Percentiles rank a stretch among this genome's conserved stretches.
Conservation (phyloP, 2,113 vertebrate genomes). For the Sapayoa aenigma region DNA sequence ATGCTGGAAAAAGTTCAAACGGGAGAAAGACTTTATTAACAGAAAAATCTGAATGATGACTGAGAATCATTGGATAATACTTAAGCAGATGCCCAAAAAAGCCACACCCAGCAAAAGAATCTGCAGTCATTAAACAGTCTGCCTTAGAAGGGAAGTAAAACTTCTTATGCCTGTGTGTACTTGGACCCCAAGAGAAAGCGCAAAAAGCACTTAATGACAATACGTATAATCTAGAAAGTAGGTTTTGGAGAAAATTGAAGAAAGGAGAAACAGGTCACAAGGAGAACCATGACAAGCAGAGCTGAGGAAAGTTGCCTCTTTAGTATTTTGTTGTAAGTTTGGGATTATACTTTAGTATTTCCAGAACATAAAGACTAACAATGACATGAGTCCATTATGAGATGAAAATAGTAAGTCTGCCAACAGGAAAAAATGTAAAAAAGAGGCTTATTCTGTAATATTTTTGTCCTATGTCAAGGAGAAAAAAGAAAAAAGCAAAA, state of each 20-base stretch:
- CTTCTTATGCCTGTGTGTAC: neutral
- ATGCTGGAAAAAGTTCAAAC: slow-evolving; percentile 22
- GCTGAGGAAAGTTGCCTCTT: neutral
- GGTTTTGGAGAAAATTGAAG: neutral
- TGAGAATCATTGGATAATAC: slow-evolving; percentile 36
- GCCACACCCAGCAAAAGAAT: slow-evolving; percentile 22
- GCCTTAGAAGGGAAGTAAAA: slow-evolving; percentile 6
- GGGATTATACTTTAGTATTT: slow-evolving; percentile 13
- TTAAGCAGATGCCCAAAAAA: neutral
- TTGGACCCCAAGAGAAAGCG: neutral
- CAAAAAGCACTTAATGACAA: neutral
- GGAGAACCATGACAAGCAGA: neutral
- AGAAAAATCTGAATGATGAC: slow-evolving; percentile 5
- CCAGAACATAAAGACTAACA: slow-evolving; percentile 15
- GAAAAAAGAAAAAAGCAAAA: rapidly evolving
- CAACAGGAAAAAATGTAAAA: neutral
- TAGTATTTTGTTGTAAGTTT: neutral
- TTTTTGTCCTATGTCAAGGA: neutral
- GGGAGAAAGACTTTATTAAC: slow-evolving; percentile 7
- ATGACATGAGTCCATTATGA: rapidly evolving
- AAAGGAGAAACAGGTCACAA: neutral
- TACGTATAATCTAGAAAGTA: neutral
- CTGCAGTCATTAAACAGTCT: neutral
- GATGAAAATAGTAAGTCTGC: neutral
- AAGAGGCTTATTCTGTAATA: neutral